phyloP scores from a whole-genome alignment of 1,140 invertebrate genomes.

The Dinoponera quadriceps region DNA sequence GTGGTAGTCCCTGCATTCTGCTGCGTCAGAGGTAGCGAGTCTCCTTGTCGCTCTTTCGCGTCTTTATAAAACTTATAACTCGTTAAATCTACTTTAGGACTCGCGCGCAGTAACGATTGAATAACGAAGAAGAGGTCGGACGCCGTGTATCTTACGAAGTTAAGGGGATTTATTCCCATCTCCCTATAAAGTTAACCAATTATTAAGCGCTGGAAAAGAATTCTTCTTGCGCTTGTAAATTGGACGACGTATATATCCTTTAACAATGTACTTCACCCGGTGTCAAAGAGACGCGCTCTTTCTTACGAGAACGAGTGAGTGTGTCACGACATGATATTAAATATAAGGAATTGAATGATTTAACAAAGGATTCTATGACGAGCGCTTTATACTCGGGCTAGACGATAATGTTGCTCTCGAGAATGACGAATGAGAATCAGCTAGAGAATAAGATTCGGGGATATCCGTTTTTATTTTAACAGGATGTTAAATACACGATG shows the following conservation, averaged over 20 bases:
- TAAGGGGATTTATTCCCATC: conserved; percentile 12
- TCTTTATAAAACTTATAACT: conserved; percentile 37
- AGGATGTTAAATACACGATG: no score
- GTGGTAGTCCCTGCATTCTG: neutral
- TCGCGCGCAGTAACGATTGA: conserved; percentile 23
- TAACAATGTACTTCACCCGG: neutral
- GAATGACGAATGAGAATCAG: no score
- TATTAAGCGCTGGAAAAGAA: conserved; percentile 14
- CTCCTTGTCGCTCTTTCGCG: neutral
- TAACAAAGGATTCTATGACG: no score
- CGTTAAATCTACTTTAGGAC: conserved; percentile 41
- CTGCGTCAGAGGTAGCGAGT: neutral
- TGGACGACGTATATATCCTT: neutral
- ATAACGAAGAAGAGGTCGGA: conserved; percentile 22
- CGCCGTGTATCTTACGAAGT: conserved; percentile 10
- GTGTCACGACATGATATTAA: no score
- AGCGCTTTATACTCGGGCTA: no score
- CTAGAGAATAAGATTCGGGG: no score
- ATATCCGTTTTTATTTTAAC: no score
- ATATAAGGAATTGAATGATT: no score
- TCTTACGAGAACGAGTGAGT: no score
- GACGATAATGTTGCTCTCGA: no score
- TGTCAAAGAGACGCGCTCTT: no score
- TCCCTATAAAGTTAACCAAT: conserved; percentile 29
- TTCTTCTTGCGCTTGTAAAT: neutral